Base-by-base conservation (phyloP, 2,888 invertebrate species). In the Oegoconia quadripuncta region DNA sequence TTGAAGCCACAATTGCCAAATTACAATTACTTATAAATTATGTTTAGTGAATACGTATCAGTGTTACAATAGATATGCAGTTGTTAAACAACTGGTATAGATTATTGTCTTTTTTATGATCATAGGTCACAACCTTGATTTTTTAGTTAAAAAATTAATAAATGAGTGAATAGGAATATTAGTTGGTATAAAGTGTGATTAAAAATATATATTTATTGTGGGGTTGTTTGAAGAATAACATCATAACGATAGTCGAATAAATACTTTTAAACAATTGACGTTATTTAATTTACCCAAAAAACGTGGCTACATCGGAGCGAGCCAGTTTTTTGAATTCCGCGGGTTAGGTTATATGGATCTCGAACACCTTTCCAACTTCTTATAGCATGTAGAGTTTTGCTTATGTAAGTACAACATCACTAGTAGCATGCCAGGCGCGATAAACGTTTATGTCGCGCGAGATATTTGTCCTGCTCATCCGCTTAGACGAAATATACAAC, bases 201-300 rank as follows among this genome's bases (percentile, higher is more conserved):
- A 49, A 46, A 40, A 49, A 46, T 51, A 34, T 46, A 42, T 42
- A 37, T 48, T 47, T 55, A 59, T 64, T 60, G 57, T 64, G 59
- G 54, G 63, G 62, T 60, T 65, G 63, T 70, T 66, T 60, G 59
- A 59, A 61, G 64, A 58, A 61, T 61, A 61, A 60, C 57, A 68
- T 49, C 44, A 52, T 61, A 46, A 52, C 42, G 41, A 67, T 69
- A 69, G 65, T 49, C 41, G 42, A 66, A 59, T 66, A 74, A 75
- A 66, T 42, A 59, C 49, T 66, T 69, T 63, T 64, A 67, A 63
- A 50, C 46, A 61, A 55, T 44, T 32, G 5, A 17, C 9, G n/a
- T 11, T 17, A 17, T 18, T 30, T 40, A 11, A 16, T 1, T 17
- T n/a, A 9, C 15, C 29, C 12, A 26, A 6, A 2, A 12, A 26